Conservation (phyloP, 2,797 vertebrate genomes). For the Gambelia wislizenii region DNA sequence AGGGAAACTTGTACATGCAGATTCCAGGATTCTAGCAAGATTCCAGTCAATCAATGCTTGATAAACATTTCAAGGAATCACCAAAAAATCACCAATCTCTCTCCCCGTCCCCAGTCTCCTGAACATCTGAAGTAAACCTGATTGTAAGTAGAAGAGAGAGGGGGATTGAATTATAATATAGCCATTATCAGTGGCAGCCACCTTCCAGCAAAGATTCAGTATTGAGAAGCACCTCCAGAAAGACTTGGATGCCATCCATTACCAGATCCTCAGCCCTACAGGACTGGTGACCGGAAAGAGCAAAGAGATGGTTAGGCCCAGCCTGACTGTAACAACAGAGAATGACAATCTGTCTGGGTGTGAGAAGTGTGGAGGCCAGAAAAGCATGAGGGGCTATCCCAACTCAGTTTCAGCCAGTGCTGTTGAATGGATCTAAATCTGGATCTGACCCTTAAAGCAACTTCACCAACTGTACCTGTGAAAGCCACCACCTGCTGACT, state of each 20-base stretch:
- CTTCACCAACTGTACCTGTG: background rate
- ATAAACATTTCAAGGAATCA: too few relatives aligned
- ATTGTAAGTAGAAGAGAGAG: background rate
- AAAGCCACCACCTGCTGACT: too few relatives aligned
- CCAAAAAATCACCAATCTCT: too few relatives aligned
- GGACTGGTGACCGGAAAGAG: background rate
- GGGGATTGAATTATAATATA: background rate
- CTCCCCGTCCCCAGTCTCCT: too few relatives aligned
- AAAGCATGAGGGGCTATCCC: background rate
- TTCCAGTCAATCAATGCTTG: too few relatives aligned
- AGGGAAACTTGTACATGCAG: too few relatives aligned
- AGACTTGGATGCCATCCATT: background rate
- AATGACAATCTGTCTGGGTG: background rate
- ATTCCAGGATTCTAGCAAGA: too few relatives aligned
- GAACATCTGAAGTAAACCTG: background rate
- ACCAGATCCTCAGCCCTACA: background rate
- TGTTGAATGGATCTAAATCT: too few relatives aligned
- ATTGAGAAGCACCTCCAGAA: background rate
- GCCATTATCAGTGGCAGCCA: background rate
- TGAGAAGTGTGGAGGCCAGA: background rate
- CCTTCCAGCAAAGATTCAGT: background rate
- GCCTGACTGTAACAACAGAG: background rate
- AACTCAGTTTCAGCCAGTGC: too few relatives aligned
- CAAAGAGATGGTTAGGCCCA: background rate
- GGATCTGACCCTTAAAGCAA: too few relatives aligned